Base-by-base conservation (phyloP, 2,113 vertebrate species). In the Strigops habroptila region DNA sequence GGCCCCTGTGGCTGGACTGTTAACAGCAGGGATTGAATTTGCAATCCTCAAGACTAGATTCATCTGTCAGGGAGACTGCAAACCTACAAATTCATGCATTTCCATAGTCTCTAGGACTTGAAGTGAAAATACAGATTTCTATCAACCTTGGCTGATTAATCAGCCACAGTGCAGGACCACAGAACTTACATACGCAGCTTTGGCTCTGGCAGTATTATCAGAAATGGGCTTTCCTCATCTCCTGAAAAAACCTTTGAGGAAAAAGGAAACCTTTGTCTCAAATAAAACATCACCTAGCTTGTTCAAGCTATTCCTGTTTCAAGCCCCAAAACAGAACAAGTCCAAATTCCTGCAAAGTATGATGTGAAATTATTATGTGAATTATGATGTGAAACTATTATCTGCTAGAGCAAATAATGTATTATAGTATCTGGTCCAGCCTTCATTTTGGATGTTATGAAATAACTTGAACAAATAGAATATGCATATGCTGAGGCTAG, bases 1-100 rank as follows among this genome's bases (percentile, higher is more conserved):
- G 75, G 86, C 83, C 73, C 88, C 93, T 60, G 85, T 90, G 93
- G 76, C 80, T 97, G 88, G 80, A 90, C 95, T 88, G 57, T 71
- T 93, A 95, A 93, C 93, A 92, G 92, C 93, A 95, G 95, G 95
- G 80, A 94, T 51, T 5, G 21, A 94, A 95, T 93, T 92, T 95
- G 93, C 91, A 95, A 79, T 78, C 68, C 76, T 94, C 83, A 84
- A 90, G 86, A 92, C 94, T 48, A 93, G 92, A 93, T 95, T 92
- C 37, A 71, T 90, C 82, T 88, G 74, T 53, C 65, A 83, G 55
- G 18, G 60, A 88, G 73, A 71, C 51, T 39, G 76, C 88, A 86
- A 79, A 16, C 64, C 71, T 65, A 77, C 33, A 84, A 35, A 92
- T 83, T 88, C 73, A n/a, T 46, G 51, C 62, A 55, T 90, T 93